phyloP scores from a whole-genome alignment of 2,113 vertebrate genomes.

The Hucho hucho region DNA sequence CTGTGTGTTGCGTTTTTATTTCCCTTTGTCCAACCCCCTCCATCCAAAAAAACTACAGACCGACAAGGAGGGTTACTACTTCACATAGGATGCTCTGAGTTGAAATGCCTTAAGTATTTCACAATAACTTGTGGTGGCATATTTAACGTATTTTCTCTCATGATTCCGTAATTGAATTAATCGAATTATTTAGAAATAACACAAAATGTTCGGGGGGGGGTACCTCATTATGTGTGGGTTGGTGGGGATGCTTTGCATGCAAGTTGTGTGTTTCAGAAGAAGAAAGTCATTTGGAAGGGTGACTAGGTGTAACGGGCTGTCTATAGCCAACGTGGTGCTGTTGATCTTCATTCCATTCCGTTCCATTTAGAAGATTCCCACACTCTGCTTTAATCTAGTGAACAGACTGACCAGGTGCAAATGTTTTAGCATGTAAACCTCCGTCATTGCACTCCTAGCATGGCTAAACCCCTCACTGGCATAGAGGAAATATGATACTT shows the following conservation, averaged over 20 bases:
- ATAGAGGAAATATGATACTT: constrained; percentile 14
- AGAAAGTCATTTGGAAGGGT: constrained; percentile 73
- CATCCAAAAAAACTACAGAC: constrained; percentile 66
- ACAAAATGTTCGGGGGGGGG: constrained; percentile 79
- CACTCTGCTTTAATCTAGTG: constrained; percentile 86
- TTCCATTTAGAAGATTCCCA: constrained; percentile 83
- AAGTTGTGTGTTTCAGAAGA: constrained; percentile 78
- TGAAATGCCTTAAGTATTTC: constrained; percentile 99
- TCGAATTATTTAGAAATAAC: constrained; percentile 99
- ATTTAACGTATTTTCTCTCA: constrained; percentile 93
- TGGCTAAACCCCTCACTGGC: constrained; percentile 22
- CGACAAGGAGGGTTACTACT: constrained; percentile 79
- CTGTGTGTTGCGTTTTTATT: constrained; percentile 61
- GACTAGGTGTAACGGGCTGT: constrained; percentile 78
- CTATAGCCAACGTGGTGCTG: constrained; percentile 93
- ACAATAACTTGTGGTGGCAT: constrained; percentile 98
- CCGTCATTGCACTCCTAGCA: constrained; percentile 41
- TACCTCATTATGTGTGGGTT: constrained; percentile 99
- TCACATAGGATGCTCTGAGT: constrained; percentile 98
- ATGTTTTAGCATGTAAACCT: constrained; percentile 80
- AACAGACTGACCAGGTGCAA: constrained; percentile 86
- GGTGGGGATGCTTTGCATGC: constrained; percentile 99
- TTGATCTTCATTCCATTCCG: constrained; percentile 94
- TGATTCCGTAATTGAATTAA: constrained; percentile 90
- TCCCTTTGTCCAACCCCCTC: constrained; percentile 62